phyloP scores from a whole-genome alignment of 37 sponge, comb jelly and placozoan species.

The Chondrosia reniformis region DNA sequence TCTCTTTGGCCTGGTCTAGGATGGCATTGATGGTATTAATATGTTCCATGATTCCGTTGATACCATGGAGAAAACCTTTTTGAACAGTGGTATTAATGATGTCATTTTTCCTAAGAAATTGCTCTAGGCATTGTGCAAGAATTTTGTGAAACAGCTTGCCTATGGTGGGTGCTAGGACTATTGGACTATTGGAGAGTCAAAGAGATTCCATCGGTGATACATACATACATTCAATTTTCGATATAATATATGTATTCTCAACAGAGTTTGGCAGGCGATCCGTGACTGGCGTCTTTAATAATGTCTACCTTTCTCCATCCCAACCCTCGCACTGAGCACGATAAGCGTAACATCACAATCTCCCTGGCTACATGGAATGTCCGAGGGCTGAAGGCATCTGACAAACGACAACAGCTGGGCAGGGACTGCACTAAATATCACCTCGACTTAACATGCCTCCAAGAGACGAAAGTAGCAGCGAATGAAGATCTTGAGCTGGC shows the following conservation, averaged over 20 bases:
- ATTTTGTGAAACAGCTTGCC: slow-evolving; percentile 2
- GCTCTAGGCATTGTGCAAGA: neutral
- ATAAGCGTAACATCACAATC: neutral
- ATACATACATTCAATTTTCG: too few relatives aligned
- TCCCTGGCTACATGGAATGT: neutral
- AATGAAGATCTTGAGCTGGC: neutral
- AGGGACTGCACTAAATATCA: too few relatives aligned
- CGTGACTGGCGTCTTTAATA: neutral
- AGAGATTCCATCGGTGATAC: too few relatives aligned
- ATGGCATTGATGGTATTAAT: neutral
- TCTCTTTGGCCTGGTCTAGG: neutral
- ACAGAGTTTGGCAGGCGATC: neutral
- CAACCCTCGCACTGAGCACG: neutral
- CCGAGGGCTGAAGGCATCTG: too few relatives aligned
- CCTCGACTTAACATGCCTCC: too few relatives aligned
- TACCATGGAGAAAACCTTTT: slow-evolving; percentile 1
- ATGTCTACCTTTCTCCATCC: neutral
- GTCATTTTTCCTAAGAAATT: neutral
- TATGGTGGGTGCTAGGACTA: too few relatives aligned
- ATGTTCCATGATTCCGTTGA: neutral
- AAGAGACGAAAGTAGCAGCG: neutral
- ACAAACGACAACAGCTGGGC: too few relatives aligned
- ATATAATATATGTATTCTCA: too few relatives aligned
- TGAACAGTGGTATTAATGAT: neutral
- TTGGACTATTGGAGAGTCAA: too few relatives aligned